phyloP scores from a whole-genome alignment of 2,113 vertebrate species.

The Erinaceus europaeus region DNA sequence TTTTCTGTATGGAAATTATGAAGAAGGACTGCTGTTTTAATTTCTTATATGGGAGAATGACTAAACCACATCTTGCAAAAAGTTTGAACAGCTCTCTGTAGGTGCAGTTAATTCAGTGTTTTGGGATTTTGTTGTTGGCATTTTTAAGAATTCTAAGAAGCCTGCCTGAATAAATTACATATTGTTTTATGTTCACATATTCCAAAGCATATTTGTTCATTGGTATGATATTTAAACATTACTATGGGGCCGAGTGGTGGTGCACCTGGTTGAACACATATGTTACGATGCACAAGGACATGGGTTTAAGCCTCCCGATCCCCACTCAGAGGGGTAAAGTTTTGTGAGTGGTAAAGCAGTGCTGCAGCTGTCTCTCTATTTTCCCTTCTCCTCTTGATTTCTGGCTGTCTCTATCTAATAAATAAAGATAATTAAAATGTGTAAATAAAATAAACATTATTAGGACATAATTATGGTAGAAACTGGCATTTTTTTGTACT shows the following conservation, averaged over 20 bases:
- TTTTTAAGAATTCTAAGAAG: neutral
- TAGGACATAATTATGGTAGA: neutral
- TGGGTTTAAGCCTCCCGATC: too few relatives aligned
- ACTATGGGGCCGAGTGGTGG: too few relatives aligned
- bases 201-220: neutral
- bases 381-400: too few relatives aligned
- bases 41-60: neutral
- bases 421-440: too few relatives aligned
- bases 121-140: neutral
- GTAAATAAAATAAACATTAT: too few relatives aligned
- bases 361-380: too few relatives aligned
- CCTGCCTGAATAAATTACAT: neutral
- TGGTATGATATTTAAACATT: neutral
- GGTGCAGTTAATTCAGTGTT: too few relatives aligned
- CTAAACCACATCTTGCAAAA: neutral
- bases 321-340: too few relatives aligned
- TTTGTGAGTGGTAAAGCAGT: too few relatives aligned
- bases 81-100: accelerated
- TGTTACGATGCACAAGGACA: too few relatives aligned
- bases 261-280: too few relatives aligned
- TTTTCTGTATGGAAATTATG: neutral
- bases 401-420: too few relatives aligned
- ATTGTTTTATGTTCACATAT: neutral
- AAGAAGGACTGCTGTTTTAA: neutral
- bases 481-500: neutral